Conservation (phyloP, 2,797 vertebrate species). For the Orientallactaga sibirica region DNA sequence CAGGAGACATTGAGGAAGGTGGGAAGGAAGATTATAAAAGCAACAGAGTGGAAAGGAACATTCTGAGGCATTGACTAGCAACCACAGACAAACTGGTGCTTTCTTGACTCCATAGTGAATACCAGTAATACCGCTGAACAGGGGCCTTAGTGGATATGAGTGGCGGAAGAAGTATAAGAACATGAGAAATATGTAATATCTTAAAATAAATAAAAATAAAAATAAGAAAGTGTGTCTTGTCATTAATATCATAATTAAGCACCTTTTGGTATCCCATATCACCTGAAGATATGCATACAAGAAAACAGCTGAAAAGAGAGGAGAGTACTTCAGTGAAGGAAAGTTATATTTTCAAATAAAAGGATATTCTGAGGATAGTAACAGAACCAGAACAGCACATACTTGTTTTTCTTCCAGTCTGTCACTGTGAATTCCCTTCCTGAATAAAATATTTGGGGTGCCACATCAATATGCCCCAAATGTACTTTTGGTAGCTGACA, state of each 20-base stretch:
- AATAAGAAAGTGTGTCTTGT: too few species aligned
- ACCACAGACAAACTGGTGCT: too few species aligned
- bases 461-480: background rate
- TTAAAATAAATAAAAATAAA: too few species aligned
- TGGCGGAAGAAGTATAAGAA: too few species aligned
- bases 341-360: background rate
- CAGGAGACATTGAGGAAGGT: too few species aligned
- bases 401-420: background rate
- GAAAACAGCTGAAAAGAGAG: background rate
- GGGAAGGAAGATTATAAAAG: too few species aligned
- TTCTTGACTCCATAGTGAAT: too few species aligned
- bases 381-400: background rate
- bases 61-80: too few species aligned
- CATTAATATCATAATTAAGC: background rate
- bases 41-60: too few species aligned
- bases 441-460: background rate
- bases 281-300: background rate
- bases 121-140: too few species aligned
- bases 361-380: background rate
- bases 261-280: background rate
- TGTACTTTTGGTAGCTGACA: accelerated
- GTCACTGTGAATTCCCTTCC: background rate
- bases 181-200: too few species aligned
- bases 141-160: too few species aligned
- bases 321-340: background rate